phyloP scores from a whole-genome alignment of 2,888 invertebrate genomes.

The Hetaerina titia region DNA sequence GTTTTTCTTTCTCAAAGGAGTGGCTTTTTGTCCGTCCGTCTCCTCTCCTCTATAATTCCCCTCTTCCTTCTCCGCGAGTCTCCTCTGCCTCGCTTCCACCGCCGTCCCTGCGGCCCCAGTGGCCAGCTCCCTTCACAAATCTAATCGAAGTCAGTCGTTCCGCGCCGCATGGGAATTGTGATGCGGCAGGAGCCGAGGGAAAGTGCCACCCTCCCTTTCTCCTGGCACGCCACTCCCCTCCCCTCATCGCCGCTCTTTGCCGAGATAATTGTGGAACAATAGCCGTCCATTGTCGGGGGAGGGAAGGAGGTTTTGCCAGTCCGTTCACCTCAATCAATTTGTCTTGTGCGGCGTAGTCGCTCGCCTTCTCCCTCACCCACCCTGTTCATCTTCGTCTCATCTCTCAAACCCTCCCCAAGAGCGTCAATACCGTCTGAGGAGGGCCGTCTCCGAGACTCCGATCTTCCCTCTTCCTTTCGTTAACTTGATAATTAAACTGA shows the following conservation, averaged over 20 bases:
- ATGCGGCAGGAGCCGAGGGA: background rate
- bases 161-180: slow-evolving; percentile 33
- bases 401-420: background rate
- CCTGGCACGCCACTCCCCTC: background rate
- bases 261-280: slow-evolving; percentile 1
- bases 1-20: background rate
- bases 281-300: background rate
- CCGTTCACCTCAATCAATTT: slow-evolving; percentile 21
- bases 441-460: no score
- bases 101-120: background rate
- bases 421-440: no score
- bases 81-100: background rate
- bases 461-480: no score
- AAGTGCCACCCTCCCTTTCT: background rate
- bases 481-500: no score
- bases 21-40: background rate
- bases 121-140: background rate
- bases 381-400: background rate
- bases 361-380: background rate
- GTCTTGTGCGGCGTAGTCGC: background rate
- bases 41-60: background rate
- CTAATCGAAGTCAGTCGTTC: background rate
- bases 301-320: background rate
- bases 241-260: background rate
- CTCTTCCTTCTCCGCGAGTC: background rate